These are phyloP conservation scores for Cephalopachus bancanus DNA, from an alignment of 2,797 vertebrate genomes.

Conservation along the genomic window DNA sequence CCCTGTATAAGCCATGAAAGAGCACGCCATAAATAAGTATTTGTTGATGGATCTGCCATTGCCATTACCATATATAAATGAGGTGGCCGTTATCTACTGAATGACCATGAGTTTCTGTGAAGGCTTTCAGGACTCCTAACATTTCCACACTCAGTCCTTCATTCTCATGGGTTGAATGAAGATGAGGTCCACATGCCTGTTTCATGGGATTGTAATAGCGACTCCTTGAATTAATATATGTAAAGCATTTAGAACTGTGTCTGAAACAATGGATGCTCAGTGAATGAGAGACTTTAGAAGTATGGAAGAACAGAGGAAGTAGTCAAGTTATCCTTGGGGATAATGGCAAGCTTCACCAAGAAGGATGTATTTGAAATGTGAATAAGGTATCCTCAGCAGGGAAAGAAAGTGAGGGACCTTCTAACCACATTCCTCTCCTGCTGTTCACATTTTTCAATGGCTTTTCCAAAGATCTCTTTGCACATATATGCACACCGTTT, in stretches of 20 bases:
- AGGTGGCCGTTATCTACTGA: neutral
- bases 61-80: neutral
- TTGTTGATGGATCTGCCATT: neutral
- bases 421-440: neutral
- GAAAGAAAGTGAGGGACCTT: neutral
- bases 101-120: neutral
- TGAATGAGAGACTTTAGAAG: neutral
- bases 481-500: too few species aligned
- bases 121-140: neutral
- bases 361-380: neutral
- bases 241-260: neutral
- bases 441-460: neutral
- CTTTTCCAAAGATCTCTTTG: neutral
- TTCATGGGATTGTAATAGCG: neutral
- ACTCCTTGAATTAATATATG: neutral
- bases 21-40: neutral
- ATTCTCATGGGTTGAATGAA: neutral
- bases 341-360: constrained; percentile 12
- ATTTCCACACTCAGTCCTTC: neutral
- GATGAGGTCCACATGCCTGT: neutral
- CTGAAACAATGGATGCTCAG: neutral
- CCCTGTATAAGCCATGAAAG: neutral
- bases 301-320: neutral
- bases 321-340: neutral
- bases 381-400: neutral